Percentiles rank a stretch among this genome's conserved stretches.
phyloP scores from a whole-genome alignment of 2,888 invertebrate species.

The Orchestes rusci region DNA sequence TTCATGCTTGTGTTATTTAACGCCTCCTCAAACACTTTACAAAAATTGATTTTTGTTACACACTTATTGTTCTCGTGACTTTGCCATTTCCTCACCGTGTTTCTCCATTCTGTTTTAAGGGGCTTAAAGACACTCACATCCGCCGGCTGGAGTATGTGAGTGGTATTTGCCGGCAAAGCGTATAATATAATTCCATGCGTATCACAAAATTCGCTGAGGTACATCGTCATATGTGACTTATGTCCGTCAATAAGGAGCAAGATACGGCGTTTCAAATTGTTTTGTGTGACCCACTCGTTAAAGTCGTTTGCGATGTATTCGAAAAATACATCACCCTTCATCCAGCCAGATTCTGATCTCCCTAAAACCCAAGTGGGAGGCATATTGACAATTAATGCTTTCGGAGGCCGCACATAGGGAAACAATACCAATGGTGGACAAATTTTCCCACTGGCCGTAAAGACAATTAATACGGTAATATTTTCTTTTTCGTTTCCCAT shows the following conservation, averaged over 20 bases:
- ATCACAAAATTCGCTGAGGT: not conserved
- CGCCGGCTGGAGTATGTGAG: slow-evolving; percentile 25
- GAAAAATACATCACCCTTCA: slow-evolving; percentile 12
- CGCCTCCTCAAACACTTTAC: not conserved
- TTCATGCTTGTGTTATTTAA: not conserved
- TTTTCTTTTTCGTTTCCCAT: slow-evolving; percentile 31
- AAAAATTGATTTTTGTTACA: slow-evolving; percentile 6
- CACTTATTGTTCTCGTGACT: slow-evolving; percentile 9
- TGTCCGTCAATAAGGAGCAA: not conserved
- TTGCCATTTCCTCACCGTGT: not conserved
- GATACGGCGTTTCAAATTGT: not conserved
- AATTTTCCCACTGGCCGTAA: slow-evolving; percentile 22
- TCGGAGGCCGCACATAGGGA: no score
- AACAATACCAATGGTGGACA: slow-evolving; percentile 23
- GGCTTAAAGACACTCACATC: slow-evolving; percentile 29
- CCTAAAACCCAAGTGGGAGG: not conserved
- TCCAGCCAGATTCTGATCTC: not conserved
- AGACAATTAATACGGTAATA: slow-evolving; percentile 30
- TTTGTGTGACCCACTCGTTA: slow-evolving; percentile 14
- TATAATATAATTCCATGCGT: not conserved
- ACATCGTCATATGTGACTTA: not conserved
- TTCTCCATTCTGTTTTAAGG: not conserved
- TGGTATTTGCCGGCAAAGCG: not conserved
- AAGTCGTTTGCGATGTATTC: slow-evolving; percentile 21
- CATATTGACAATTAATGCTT: not conserved